Base-by-base conservation (phyloP, 2,113 vertebrate genomes). In the Brachypteracias leptosomus region DNA sequence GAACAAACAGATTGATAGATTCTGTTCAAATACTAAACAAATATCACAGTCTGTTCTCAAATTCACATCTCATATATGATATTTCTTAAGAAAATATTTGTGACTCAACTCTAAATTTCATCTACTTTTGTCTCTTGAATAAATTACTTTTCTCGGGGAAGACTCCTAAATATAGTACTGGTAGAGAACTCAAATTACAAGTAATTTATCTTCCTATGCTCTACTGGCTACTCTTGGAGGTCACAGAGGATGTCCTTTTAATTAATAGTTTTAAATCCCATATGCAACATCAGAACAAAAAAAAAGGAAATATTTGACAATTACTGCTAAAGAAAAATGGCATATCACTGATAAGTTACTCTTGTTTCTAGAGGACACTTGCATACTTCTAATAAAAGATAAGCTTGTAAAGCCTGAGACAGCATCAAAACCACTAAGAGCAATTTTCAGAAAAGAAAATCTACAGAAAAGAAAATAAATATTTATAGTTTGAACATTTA, bases 51-150 rank as follows among this genome's bases (percentile, higher is more conserved):
- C 90, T 95, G 88, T 88, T 96, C 92, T 94, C 85, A 77, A 91
- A 93, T 80, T 90, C 95, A 78, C 47, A 67, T 72, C 65, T 94
- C 68, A 63, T 59, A 38, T 55, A 93, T 88, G 83, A 71, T 95
- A 96, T 96, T 97, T 94, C 90, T 90, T 93, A 84, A 90, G 92
- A 95, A 94, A 96, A 97, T 84, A 96, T 91, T 96, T 93, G 83
- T 78, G 72, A 78, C 36, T 80, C 78, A 71, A 90, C 55, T 92
- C 93, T 92, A 97, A 96, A 96, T 96, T 93, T 92, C 90, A 96
- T 35, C 79, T 86, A 20, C 82, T 80, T 90, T 78, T 81, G 42
- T 75, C 83, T 92, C 68, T 52, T 93, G 90, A 96, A 93, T 92
- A 96, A 83, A 85, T 85, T 76, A n/a, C 36, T 88, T 94, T 85